phyloP scores from a whole-genome alignment of 2,888 invertebrate genomes.

The Parnassius smintheus region DNA sequence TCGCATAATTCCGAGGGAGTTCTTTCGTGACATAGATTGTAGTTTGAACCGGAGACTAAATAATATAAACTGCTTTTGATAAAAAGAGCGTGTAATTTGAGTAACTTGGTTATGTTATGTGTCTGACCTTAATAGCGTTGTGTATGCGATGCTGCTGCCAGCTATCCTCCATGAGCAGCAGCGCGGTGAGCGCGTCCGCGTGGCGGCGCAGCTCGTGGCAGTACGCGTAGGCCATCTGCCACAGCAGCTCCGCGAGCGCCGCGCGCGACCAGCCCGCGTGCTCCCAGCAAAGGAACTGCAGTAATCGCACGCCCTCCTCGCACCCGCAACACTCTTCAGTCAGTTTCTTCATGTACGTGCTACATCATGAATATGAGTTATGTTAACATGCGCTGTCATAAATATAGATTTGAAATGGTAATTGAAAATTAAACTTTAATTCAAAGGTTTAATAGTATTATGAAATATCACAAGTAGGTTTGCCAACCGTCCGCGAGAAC shows the following conservation, averaged over 20 bases:
- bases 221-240: slow-evolving; percentile 94
- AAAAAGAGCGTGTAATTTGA: no score
- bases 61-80: no score
- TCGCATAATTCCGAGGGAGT: no score
- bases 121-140: slow-evolving; percentile 90
- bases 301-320: slow-evolving; percentile 93
- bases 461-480: no score
- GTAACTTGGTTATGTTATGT: no score
- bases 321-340: slow-evolving; percentile 96
- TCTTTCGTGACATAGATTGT: no score
- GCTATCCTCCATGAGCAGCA: slow-evolving; percentile 95
- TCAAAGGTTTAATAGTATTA: not conserved
- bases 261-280: slow-evolving; percentile 95
- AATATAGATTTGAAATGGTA: not conserved
- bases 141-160: slow-evolving; percentile 98
- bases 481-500: no score
- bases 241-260: slow-evolving; percentile 93
- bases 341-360: slow-evolving; percentile 93
- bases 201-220: slow-evolving; percentile 96
- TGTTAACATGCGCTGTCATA: not conserved
- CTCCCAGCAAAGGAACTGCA: slow-evolving; percentile 98
- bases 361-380: slow-evolving; percentile 30
- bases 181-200: slow-evolving; percentile 92
- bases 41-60: no score
- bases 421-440: not conserved